Base-by-base conservation (phyloP, 2,888 invertebrate genomes). In the Odontocolon sp. region DNA sequence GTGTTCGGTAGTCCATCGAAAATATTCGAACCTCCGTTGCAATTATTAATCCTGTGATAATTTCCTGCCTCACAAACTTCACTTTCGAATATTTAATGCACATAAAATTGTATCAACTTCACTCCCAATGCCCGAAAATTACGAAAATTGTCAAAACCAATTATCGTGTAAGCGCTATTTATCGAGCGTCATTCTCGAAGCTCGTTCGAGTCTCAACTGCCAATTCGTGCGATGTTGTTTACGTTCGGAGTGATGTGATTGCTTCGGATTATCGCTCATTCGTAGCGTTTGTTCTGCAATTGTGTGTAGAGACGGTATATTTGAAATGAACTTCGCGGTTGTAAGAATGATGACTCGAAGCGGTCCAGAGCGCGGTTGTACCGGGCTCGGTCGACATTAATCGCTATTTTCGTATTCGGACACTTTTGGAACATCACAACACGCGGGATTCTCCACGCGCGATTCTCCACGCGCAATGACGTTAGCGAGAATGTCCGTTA, bases 171-270 rank as follows among this genome's bases (percentile, higher is more conserved):
- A 16, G 16, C 18, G 33, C 36, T 47, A 33, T 8, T 21, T 23
- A 33, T 36, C 9, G 33, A 47, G 31, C 21, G 14, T 14, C 11
- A 33, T 11, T 47, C 33, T 23, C 36, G 33, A 63, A 26, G 4
- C 31, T 28, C 18, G 40, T 52, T 23, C 14, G 26, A 36, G 40
- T 47, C 47, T 68, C 67, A 45, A 56, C 33, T 42, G 74, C 63
- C 63, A 31, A 45, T 63, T 68, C 56, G 47, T 42, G 56, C 45
- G 28, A 31, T 18, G 40, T 59, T 59, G 42, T 57, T 68, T 23
- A 26, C 54, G 54, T 11, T 45, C 28, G 28, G 11, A 28, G 18
- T 64, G 33, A 64, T 56, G 18, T n/a, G 45, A 45, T 56, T 18
- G 45, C 4, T 3, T 36, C 23, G 16, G 50, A 31, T 38, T 64